phyloP scores from a whole-genome alignment of 1,140 invertebrate species.

The Drepana arcuata region DNA sequence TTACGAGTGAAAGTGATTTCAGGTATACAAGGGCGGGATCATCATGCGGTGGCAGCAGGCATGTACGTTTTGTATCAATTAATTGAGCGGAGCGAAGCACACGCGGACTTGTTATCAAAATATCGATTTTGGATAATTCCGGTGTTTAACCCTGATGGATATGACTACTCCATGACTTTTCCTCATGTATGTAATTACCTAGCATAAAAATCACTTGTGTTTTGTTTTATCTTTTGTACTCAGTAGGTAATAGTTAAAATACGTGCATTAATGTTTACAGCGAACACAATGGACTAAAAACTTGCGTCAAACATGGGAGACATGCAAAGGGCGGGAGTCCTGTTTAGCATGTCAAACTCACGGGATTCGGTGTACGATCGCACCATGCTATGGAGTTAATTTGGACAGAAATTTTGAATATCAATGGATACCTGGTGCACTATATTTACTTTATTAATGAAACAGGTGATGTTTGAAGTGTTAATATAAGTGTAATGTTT shows the following conservation, averaged over 20 bases:
- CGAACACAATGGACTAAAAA: constrained; percentile 54
- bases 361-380: constrained; percentile 41
- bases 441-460: too few species aligned
- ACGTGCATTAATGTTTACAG: constrained; percentile 23
- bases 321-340: constrained; percentile 29
- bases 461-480: too few species aligned
- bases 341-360: constrained; percentile 36
- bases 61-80: constrained; percentile 55
- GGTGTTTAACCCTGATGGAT: constrained; percentile 82
- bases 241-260: too few species aligned
- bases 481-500: too few species aligned
- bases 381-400: constrained; percentile 54
- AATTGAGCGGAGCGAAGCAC: constrained; percentile 42
- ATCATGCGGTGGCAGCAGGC: constrained; percentile 50
- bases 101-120: constrained; percentile 39
- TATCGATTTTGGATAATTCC: constrained; percentile 75
- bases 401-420: constrained; percentile 64
- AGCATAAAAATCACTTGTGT: too few species aligned
- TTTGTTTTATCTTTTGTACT: too few species aligned
- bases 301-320: constrained; percentile 48
- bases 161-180: constrained; percentile 75
- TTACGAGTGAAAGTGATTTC: too few species aligned
- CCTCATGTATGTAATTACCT: constrained; percentile 34
- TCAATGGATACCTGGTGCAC: constrained; percentile 53
- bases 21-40: constrained; percentile 60